phyloP scores from a whole-genome alignment of 92 coral and sea anemone species.

The Phenganax marumi region DNA sequence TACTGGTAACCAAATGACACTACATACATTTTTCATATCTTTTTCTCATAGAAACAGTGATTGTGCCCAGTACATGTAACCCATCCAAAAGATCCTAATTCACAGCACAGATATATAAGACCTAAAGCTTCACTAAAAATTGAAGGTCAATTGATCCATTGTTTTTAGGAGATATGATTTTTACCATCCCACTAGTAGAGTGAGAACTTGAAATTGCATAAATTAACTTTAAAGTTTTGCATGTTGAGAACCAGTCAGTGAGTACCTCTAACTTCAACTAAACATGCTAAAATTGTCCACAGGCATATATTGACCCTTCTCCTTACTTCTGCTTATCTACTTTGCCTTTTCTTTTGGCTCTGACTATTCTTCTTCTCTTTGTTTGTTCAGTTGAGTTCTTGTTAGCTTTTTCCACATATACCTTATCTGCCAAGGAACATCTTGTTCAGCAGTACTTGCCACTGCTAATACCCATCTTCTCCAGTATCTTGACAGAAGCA shows the following conservation, averaged over 20 bases:
- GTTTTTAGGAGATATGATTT: not conserved
- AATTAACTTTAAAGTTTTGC: not conserved
- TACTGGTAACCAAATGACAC: not conserved
- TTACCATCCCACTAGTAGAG: not conserved
- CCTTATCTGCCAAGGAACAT: conserved; percentile 20
- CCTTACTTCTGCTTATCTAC: not conserved
- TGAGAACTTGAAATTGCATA: not conserved
- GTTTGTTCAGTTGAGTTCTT: conserved; percentile 16
- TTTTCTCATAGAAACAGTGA: not conserved
- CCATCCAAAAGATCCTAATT: not conserved
- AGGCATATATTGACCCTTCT: not conserved
- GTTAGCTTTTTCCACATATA: conserved; percentile 16
- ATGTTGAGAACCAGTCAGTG: not conserved
- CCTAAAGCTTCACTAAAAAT: not conserved
- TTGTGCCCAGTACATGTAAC: not conserved
- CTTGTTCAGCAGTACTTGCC: conserved; percentile 37
- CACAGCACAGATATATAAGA: no score
- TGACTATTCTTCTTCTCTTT: conserved; percentile 13
- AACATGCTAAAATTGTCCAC: not conserved
- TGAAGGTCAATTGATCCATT: not conserved
- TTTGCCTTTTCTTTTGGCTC: not conserved
- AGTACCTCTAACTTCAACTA: not conserved
- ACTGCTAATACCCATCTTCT: conserved; percentile 50
- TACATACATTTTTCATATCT: not conserved
- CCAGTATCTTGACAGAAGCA: conserved; percentile 47